Percentiles rank a stretch among this genome's conserved stretches.
These are phyloP conservation scores for Calliphora vicina DNA, from an alignment of 1,140 invertebrate species.

Conservation along the genomic window DNA sequence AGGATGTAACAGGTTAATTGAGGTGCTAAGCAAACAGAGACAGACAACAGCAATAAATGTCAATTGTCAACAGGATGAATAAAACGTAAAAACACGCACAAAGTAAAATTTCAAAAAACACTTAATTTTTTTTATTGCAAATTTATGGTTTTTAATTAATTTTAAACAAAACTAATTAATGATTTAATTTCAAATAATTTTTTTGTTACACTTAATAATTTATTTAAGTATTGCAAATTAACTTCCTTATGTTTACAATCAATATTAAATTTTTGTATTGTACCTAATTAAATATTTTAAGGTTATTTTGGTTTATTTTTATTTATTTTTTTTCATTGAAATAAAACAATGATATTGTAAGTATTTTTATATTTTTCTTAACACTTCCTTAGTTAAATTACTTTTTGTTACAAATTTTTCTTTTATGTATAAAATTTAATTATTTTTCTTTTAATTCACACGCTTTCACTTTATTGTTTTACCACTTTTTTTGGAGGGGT, in stretches of 20 bases:
- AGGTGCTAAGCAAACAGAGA: not conserved
- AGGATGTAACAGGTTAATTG: constrained; percentile 26
- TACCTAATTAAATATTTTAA: not conserved
- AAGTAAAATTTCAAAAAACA: not conserved
- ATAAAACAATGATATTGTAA: not conserved
- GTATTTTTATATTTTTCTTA: not conserved
- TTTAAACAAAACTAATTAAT: not conserved
- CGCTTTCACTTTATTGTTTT: not conserved
- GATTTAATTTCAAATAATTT: not conserved
- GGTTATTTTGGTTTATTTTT: not conserved
- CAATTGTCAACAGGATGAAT: not conserved
- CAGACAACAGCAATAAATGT: not conserved
- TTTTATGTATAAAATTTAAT: not conserved
- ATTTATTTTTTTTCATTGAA: not conserved
- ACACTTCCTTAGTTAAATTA: not conserved
- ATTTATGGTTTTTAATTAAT: not conserved
- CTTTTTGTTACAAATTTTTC: not conserved
- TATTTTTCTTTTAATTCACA: constrained; percentile 14
- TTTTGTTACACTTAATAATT: not conserved
- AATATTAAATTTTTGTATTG: not conserved
- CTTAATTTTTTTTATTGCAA: not conserved
- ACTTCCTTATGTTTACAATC: not conserved
- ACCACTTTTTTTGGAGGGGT: not conserved
- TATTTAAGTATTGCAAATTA: not conserved
- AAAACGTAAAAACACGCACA: not conserved